Evolutionary conservation across 2,888 invertebrate genomes (phyloP).

Genomic region (Tipula lateralis): DNA sequence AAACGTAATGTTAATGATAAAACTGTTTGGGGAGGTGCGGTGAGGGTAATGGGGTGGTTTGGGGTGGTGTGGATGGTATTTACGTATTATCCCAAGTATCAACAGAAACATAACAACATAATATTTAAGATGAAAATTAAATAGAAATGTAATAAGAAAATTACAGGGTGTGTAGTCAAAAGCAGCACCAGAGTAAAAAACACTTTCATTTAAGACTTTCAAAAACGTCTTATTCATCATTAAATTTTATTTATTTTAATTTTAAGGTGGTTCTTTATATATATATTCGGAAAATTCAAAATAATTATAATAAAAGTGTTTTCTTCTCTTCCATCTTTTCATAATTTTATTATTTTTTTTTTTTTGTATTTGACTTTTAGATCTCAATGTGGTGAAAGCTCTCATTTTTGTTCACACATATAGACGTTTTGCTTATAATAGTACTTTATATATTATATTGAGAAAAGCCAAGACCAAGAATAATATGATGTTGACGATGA

Average conservation of each 20-base stretch:
- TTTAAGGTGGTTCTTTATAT: not conserved
- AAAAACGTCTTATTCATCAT: not conserved
- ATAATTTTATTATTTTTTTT: not conserved
- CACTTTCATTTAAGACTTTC: not conserved
- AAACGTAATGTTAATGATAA: not conserved
- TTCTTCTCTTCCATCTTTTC: not conserved
- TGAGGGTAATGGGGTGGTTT: no score
- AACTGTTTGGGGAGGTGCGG: not conserved
- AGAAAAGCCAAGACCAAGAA: no score
- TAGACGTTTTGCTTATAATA: no score
- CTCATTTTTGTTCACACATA: no score
- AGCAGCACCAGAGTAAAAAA: no score
- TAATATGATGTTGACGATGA: no score
- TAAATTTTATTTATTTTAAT: slow-evolving; percentile 11
- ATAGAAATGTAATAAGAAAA: slow-evolving; percentile 24
- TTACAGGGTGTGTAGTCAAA: not conserved
- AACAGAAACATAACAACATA: not conserved
- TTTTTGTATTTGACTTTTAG: not conserved
- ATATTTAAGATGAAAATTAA: slow-evolving; percentile 19
- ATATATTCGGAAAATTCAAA: not conserved
- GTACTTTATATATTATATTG: no score
- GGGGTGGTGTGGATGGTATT: no score
- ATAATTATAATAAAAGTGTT: not conserved
- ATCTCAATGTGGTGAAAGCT: not conserved
- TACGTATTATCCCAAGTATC: not conserved